phyloP scores from a whole-genome alignment of 2,797 vertebrate genomes.

The Psittacula echo region DNA sequence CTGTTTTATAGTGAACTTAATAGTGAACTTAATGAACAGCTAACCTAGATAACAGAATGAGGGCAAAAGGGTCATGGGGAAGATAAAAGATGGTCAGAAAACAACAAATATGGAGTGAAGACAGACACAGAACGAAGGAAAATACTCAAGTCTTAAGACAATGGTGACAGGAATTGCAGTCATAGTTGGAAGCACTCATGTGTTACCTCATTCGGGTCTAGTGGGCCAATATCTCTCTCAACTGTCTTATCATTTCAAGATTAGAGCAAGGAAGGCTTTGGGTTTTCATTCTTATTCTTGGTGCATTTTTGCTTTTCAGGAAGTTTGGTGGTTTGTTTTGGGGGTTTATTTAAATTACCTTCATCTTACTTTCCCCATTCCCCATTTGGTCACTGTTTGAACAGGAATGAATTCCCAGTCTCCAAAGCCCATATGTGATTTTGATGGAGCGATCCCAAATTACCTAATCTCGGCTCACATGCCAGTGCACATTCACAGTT shows the following conservation, averaged over 20 bases:
- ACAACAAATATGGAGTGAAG: background rate
- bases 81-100: background rate
- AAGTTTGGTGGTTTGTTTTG: background rate
- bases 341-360: background rate
- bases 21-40: background rate
- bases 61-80: background rate
- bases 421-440: slow-evolving; percentile 71
- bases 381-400: slow-evolving; percentile 63
- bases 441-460: slow-evolving; percentile 68
- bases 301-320: background rate
- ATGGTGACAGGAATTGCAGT: background rate
- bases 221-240: background rate
- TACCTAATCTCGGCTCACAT: slow-evolving; percentile 69
- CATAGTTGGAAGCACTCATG: background rate
- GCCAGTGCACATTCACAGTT: slow-evolving; percentile 69
- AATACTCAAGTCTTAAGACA: background rate
- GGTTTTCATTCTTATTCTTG: background rate
- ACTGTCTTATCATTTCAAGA: background rate
- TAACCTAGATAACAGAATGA: slow-evolving; percentile 3
- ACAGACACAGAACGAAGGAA: background rate
- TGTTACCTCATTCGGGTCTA: background rate
- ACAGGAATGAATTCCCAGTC: slow-evolving; percentile 68
- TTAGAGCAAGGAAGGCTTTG: background rate
- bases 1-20: background rate
- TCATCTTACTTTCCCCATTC: slow-evolving; percentile 20